Base-by-base conservation (phyloP, 2,888 invertebrate genomes). In the Neoitamus cyanurus region DNA sequence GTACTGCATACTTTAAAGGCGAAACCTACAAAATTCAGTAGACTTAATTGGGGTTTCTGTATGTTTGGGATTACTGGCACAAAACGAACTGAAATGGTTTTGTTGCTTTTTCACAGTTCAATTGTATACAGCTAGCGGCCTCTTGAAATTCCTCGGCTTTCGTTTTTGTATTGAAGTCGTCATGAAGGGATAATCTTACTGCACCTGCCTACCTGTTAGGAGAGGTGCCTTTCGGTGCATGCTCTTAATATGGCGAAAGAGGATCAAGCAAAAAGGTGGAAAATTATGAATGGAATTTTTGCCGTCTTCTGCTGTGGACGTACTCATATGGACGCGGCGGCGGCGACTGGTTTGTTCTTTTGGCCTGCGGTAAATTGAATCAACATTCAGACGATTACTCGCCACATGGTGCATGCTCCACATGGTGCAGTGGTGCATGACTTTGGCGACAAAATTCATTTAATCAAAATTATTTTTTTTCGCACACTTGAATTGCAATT, bases 391-490 rank as follows among this genome's bases (percentile, higher is more conserved):
- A 6, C 9, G 58, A 58, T 58, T 42, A 42, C 42, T 20, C 58
- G 25, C 58, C 58, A 58, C 25, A 58, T 58, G 58, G 58, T 58
- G 58, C 58, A 58, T 15, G 7, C 58, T 15, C 58, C 15, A 25
- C 58, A 58, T 42, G 42, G 58, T 25, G 25, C 58, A 58, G 58
- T 58, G 25, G 9, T 9, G 42, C 31, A 34, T 37, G 75, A 4
- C 13, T 42, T 28, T 4, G 75, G 75, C 75, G 75, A 75, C 75
- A 42, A 42, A 75, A 75, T 42, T 75, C 42, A 75, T 75, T 75
- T 75, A 75, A 75, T 75, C 11, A 75, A 37, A 75, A 75, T 75
- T 75, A 75, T 42, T 37, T 36, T 28, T 75, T 46, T 37, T 15
- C 75, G 75, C 28, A 58, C 58, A 73, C 9, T 37, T n/a, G 15